These are phyloP conservation scores for Stenodema calcarata DNA, from an alignment of 2,888 invertebrate species.

Conservation along the genomic window DNA sequence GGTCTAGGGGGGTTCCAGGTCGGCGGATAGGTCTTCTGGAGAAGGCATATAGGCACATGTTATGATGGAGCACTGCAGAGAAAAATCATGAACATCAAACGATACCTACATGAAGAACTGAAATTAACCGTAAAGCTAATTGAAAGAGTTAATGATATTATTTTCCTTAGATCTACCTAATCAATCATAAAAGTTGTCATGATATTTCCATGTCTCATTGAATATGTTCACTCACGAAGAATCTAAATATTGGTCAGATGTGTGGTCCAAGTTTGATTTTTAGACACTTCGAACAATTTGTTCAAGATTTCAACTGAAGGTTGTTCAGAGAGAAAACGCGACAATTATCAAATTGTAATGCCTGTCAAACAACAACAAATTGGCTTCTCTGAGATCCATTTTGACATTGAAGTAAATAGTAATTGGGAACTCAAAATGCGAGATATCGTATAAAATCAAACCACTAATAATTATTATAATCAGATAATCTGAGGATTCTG, in stretches of 20 bases:
- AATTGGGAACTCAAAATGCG: too few species aligned
- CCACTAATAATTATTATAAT: too few species aligned
- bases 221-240: background rate
- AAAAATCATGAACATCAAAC: background rate
- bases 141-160: background rate
- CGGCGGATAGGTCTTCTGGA: background rate
- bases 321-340: background rate
- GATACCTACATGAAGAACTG: background rate
- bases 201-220: background rate
- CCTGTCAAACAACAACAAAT: background rate
- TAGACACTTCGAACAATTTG: background rate
- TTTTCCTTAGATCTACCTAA: background rate
- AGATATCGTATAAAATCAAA: too few species aligned
- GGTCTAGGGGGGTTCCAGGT: background rate
- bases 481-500: too few species aligned
- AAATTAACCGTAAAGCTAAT: background rate
- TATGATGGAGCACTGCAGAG: background rate
- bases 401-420: background rate
- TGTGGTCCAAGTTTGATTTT: conserved; percentile 12
- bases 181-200: background rate
- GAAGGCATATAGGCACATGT: background rate
- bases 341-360: background rate
- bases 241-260: conserved; percentile 21
- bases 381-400: background rate
- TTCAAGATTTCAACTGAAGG: background rate